Evolutionary conservation across 2,888 invertebrate genomes (phyloP).

Genomic region (Ctena decussata): DNA sequence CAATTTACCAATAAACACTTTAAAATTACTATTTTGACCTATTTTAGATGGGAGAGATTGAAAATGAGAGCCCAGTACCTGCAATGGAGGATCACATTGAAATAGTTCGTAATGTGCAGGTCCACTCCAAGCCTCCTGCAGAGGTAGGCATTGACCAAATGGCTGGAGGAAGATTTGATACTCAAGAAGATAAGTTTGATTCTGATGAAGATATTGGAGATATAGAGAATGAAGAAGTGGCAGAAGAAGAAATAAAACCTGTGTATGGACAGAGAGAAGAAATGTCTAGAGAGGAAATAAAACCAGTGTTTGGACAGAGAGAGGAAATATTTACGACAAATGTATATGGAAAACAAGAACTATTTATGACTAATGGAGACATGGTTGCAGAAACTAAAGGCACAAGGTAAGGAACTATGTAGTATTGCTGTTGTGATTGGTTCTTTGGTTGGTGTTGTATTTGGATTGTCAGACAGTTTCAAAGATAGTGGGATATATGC

Average conservation of each 20-base stretch:
- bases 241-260: background rate
- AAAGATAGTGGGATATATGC: no score
- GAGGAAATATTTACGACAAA: no score
- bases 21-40: no score
- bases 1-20: no score
- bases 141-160: background rate
- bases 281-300: background rate
- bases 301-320: background rate
- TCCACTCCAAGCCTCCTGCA: background rate
- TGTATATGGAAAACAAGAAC: no score
- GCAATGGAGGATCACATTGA: slow-evolving; percentile 6
- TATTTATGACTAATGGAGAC: background rate
- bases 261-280: background rate
- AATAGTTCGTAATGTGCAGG: background rate
- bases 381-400: background rate
- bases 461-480: no score
- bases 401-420: background rate
- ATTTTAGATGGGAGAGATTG: slow-evolving; percentile 58
- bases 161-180: background rate
- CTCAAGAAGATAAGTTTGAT: slow-evolving; percentile 29
- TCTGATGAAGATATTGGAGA: slow-evolving; percentile 56
- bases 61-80: slow-evolving; percentile 62
- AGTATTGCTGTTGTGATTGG: no score
- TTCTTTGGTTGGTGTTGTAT: no score
- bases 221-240: slow-evolving; percentile 64